Conservation (phyloP, 2,113 vertebrate species). For the Leptobrachium leishanense region DNA sequence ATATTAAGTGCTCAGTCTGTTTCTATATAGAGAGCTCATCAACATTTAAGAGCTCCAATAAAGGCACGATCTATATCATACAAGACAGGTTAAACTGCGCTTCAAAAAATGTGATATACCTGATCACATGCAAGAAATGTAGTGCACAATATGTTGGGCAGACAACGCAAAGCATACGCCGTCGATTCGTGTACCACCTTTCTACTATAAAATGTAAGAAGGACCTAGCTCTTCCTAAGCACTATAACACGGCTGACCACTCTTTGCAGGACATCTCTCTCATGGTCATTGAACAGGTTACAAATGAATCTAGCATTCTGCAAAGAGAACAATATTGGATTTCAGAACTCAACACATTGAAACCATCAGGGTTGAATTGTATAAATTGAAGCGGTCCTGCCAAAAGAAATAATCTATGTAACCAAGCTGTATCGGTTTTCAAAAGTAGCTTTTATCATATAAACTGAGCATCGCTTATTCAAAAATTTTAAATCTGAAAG, state of each 20-base stretch:
- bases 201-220: slow-evolving; percentile 13
- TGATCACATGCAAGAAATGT: slow-evolving; percentile 26
- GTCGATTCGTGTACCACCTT: slow-evolving; percentile 1
- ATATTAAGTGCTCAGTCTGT: not conserved
- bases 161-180: not conserved
- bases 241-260: slow-evolving; percentile 3
- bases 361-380: slow-evolving; percentile 6
- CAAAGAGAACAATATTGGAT: slow-evolving; percentile 15
- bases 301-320: not conserved
- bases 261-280: not conserved
- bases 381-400: not conserved
- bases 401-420: too few relatives aligned
- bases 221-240: not conserved
- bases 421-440: too few relatives aligned
- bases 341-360: not conserved
- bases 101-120: slow-evolving; percentile 16
- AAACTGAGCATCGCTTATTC: too few relatives aligned
- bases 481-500: too few relatives aligned
- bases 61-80: not conserved
- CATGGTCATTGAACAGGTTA: not conserved
- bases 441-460: too few relatives aligned
- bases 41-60: slow-evolving; percentile 4
- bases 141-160: slow-evolving; percentile 8
- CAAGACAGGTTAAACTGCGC: not conserved
- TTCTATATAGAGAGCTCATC: not conserved